Base-by-base conservation (phyloP, 2,888 invertebrate species). In the Oxystoma pomonae region DNA sequence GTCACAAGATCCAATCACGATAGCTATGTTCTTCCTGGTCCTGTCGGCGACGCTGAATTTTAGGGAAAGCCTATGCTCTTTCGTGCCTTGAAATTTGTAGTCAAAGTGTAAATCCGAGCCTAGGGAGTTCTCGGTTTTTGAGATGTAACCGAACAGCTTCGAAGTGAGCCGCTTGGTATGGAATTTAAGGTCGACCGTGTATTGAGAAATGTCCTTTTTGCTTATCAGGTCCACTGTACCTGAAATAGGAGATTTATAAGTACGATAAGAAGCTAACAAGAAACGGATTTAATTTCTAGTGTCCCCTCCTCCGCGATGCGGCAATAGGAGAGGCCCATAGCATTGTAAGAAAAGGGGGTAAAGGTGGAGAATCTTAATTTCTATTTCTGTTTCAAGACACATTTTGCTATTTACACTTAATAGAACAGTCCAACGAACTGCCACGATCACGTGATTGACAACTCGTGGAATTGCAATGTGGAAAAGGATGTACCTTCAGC, bases 141-240 rank as follows among this genome's bases (percentile, higher is more conserved):
- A 77, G 70, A 92, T 85, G 75, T 91, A 91, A 0, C 93, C 93
- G 35, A 85, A 81, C n/a, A 92, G 79, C 67, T 86, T 83, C 57
- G 91, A 91, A 61, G 86, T 87, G 0, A 93, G 80, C 68, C 88
- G 87, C 72, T 90, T 91, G 0, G 92, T 93, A 80, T 90, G 88
- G 74, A 93, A 92, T 58, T 87, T 87, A 9, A 91, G 78, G 65
- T 88, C 84, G 7, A 93, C 85, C 68, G 92, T 91, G 74, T 89
- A 90, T 75, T 93, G 92, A 0, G 87, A 87, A 19, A 91, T 85
- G 1, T 89, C 89, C 68, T 84, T 86, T 77, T 90, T 90, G 52
- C 84, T 84, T 12, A 86, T 83, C 65, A 84, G 83, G 70, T 85
- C 83, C 16, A 89, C 78, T 0, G 82, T 81, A 57, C 89, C 89